Conservation (phyloP, 2,888 invertebrate species). For the Lutraria lutraria region DNA sequence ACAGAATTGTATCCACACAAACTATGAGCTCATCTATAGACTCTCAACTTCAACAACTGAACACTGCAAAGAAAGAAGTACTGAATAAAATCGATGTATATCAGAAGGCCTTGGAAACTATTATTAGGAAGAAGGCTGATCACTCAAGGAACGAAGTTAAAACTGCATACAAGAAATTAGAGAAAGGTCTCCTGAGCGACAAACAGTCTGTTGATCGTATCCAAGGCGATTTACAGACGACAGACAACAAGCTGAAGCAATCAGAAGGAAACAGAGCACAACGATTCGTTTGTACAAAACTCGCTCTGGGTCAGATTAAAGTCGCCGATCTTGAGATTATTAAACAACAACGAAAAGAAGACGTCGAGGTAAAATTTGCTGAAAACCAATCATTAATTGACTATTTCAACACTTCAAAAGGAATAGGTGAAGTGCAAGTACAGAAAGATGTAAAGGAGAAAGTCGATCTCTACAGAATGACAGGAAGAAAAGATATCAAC, state of each 20-base stretch:
- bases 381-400: not conserved
- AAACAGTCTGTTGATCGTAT: not conserved
- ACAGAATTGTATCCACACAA: no score
- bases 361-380: not conserved
- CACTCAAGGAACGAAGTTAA: no score
- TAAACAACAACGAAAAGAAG: not conserved
- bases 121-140: no score
- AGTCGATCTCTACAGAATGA: not conserved
- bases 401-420: not conserved
- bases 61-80: no score
- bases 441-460: not conserved
- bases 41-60: no score
- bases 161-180: not conserved
- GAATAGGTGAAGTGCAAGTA: not conserved
- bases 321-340: not conserved
- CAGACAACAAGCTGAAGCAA: not conserved
- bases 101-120: no score
- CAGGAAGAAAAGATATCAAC: no score
- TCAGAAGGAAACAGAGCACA: not conserved
- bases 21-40: no score
- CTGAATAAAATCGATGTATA: no score
- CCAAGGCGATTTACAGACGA: not conserved
- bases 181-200: not conserved
- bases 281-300: not conserved
- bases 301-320: not conserved